Evolutionary conservation across 2,888 invertebrate genomes (phyloP), one percentile per base, ranked within the genome.

Genomic region (Aphidoletes aphidimyza): DNA sequence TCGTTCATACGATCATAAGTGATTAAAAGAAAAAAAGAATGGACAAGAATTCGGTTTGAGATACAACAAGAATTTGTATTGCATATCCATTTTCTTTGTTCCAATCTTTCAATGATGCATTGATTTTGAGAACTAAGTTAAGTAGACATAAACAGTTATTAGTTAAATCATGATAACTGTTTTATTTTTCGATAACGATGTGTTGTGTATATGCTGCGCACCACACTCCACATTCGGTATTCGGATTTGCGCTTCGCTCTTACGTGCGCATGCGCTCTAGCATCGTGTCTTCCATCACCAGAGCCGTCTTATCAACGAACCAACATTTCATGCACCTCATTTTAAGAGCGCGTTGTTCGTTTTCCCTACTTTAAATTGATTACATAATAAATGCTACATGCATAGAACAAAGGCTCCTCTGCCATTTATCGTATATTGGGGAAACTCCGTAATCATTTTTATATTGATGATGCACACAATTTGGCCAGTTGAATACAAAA

Each of bases 141-240:
- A 81, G 81, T n/a, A 81, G 37, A 81, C n/a, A 81, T 81, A 37
- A 81, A 81, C 81, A 81, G 81, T 81, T 81, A 81, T 81, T 81
- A 37, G 81, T 37, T 81, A n/a, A 37, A 81, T 81, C 81, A 81
- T 37, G 81, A 81, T 81, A 81, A 81, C 81, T 81, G 81, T 81
- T 81, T n/a, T n/a, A n/a, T n/a, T n/a, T 81, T 6, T 11, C 81
- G 81, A 81, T 81, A 37, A 81, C 81, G 81, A 81, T 81, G 81
- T 37, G 81, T 69, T 69, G 30, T 37, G 37, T 81, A 39, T 54
- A 19, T 19, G 17, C 17, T 37, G 39, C 81, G 81, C 81, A 37
- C 6, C n/a, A 39, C 37, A 37, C n/a, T n/a, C 34, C n/a, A n/a
- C n/a, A n/a, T n/a, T n/a, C n/a, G n/a, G n/a, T n/a, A n/a, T n/a